Conservation (phyloP, 2,113 vertebrate genomes). For the Helogale parvula region DNA sequence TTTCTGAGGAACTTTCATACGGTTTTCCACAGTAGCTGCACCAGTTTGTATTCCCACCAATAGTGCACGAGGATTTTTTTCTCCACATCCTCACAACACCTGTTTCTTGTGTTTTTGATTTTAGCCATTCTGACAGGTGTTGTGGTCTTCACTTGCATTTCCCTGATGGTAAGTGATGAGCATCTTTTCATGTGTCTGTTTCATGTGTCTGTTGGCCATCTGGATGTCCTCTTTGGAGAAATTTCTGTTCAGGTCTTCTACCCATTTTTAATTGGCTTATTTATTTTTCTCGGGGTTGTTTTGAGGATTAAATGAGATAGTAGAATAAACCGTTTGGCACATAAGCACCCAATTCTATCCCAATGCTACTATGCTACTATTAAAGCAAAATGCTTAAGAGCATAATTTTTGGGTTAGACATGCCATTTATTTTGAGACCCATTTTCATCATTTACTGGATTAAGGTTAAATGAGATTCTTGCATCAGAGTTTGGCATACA, state of each 20-base stretch:
- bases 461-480: background rate
- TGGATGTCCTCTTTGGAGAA: too few relatives aligned
- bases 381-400: background rate
- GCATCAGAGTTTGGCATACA: background rate
- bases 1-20: background rate
- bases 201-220: background rate
- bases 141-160: background rate
- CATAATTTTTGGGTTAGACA: background rate
- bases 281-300: background rate
- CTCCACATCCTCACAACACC: background rate
- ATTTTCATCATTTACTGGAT: background rate
- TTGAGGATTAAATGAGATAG: background rate
- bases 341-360: background rate
- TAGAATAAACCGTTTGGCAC: background rate
- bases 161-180: background rate
- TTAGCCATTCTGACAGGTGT: background rate
- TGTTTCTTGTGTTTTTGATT: background rate
- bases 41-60: background rate
- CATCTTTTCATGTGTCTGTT: background rate
- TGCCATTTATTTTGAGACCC: background rate
- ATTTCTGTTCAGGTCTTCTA: background rate
- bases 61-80: background rate
- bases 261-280: background rate
- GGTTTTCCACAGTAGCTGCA: background rate
- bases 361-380: background rate